Percentiles rank a stretch among this genome's conserved stretches.
phyloP scores from a whole-genome alignment of 1,140 invertebrate species.

The Metopolophium dirhodum region DNA sequence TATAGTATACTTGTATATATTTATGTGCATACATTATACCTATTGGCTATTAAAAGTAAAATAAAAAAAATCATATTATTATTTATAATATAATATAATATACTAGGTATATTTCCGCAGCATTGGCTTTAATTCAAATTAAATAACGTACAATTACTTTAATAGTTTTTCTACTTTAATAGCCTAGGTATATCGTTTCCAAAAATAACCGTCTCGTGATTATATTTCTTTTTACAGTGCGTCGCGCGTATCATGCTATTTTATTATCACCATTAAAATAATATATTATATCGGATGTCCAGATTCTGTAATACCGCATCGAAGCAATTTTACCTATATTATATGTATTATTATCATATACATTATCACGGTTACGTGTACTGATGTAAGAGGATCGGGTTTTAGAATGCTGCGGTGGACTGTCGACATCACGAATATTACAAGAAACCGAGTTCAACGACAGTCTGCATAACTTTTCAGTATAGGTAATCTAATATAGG shows the following conservation, averaged over 20 bases:
- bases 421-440: background rate
- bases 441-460: constrained; percentile 3
- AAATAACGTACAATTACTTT: background rate
- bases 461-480: background rate
- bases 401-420: background rate
- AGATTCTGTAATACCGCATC: background rate
- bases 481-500: background rate
- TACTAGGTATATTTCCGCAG: background rate
- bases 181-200: background rate
- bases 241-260: background rate
- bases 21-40: background rate
- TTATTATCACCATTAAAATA: background rate
- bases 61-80: background rate
- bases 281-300: background rate
- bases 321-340: background rate
- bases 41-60: background rate
- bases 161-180: background rate
- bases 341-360: background rate
- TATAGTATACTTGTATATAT: background rate
- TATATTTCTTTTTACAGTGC: background rate
- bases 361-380: background rate
- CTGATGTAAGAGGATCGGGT: background rate
- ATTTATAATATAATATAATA: background rate
- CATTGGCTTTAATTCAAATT: background rate
- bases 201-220: background rate